Evolutionary conservation across 2,797 vertebrate genomes (phyloP), one percentile per base, ranked within the genome.

Genomic region (Lagorchestes hirsutus): DNA sequence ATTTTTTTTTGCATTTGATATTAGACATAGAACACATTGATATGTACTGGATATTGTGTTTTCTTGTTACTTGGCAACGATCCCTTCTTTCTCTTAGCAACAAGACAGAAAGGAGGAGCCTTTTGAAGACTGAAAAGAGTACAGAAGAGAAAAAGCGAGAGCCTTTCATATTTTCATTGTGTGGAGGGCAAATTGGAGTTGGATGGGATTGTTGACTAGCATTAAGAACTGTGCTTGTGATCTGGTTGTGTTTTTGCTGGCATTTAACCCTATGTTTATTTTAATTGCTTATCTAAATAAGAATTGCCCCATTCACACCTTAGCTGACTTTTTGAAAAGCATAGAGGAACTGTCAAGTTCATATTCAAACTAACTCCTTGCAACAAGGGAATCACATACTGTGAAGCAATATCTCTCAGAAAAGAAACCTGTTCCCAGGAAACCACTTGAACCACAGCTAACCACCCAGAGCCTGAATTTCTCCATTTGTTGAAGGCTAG

Each of bases 51-150:
- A 97, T 97, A 96, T n/a, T 95, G 59, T 93, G 92, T 97, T 98
- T 98, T 97, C 93, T 96, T 95, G 98, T 98, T 98, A 98, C 98
- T 96, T 98, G 93, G 98, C 98, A 99, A 98, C 98, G 1, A 92
- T 93, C 87, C 90, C 96, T 98, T 98, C 98, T 98, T 31, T 92
- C 93, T 98, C 97, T 98, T 98, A 98, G 98, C 97, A 98, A 98
- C 97, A 97, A 96, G 97, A 96, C 95, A 98, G 91, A 98, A 90
- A 74, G 67, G n/a, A 92, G 98, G 96, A 98, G 94, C 92, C 97
- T 97, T 98, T 98, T 95, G 94, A 97, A 95, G 96, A 93, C 52
- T 93, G 55, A 96, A 98, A 98, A 96, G 87, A 96, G 27, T 59
- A 95, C 0, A 96, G 74, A 96, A 97, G 54, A 93, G 62, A 95